Conservation (phyloP, 2,888 invertebrate species). For the Coleophora deauratella region DNA sequence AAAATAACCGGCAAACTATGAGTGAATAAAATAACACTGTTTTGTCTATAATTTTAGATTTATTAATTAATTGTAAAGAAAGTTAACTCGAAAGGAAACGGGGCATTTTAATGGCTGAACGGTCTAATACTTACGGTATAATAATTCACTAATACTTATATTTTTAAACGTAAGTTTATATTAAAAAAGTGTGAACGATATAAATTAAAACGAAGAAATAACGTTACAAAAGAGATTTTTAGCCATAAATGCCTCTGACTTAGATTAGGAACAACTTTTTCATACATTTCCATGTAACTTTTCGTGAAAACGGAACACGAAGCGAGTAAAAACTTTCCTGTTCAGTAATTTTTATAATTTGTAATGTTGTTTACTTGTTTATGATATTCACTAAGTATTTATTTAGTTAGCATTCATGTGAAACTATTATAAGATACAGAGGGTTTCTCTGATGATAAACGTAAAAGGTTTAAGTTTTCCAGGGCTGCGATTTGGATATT, state of each 20-base stretch:
- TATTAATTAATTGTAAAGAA: slow-evolving; percentile 34
- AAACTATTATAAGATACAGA: slow-evolving; percentile 13
- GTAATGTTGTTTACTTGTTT: slow-evolving; percentile 42
- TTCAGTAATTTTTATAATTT: slow-evolving; percentile 33
- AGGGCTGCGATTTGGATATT: slow-evolving; percentile 1
- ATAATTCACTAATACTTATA: too few relatives aligned
- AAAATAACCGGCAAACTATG: background rate
- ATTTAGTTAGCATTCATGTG: slow-evolving; percentile 47
- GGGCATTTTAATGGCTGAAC: slow-evolving; percentile 21
- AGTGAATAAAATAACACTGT: slow-evolving; percentile 17
- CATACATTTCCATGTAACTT: slow-evolving; percentile 23
- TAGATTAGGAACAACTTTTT: slow-evolving; percentile 14
- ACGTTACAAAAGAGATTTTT: background rate
- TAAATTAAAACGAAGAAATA: background rate
- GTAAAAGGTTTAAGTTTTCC: slow-evolving; percentile 1
- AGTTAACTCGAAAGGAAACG: slow-evolving; percentile 22
- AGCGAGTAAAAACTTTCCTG: slow-evolving; percentile 21
- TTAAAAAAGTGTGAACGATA: background rate
- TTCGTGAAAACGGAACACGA: slow-evolving; percentile 17
- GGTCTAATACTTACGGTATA: too few relatives aligned
- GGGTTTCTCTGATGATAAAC: slow-evolving; percentile 10
- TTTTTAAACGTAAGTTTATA: too few relatives aligned
- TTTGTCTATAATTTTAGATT: slow-evolving; percentile 26
- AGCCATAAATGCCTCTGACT: slow-evolving; percentile 13
- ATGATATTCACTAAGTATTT: slow-evolving; percentile 66